These are phyloP conservation scores for Polypedilum vanderplanki DNA, from an alignment of 1,140 invertebrate genomes.

Conservation along the genomic window DNA sequence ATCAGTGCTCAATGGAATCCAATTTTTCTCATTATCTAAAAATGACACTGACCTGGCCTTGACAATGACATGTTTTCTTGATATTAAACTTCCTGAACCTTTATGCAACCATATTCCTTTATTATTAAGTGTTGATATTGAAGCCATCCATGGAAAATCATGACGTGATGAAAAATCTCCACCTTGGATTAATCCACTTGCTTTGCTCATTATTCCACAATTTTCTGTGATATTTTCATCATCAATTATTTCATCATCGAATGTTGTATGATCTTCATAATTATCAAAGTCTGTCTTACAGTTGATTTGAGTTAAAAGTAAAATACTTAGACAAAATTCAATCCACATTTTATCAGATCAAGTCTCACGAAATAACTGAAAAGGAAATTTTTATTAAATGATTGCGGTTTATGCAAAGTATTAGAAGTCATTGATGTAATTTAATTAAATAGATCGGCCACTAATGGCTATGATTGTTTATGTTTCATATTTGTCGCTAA, in stretches of 20 bases:
- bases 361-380: too few species aligned
- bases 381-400: too few species aligned
- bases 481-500: too few species aligned
- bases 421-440: too few species aligned
- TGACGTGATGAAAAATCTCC: not conserved
- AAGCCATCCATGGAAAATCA: not conserved
- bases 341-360: too few species aligned
- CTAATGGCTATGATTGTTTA: too few species aligned
- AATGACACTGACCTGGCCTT: not conserved
- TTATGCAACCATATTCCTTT: not conserved
- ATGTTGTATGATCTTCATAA: not conserved
- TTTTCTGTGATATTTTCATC: not conserved
- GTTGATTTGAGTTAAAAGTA: too few species aligned
- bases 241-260: not conserved
- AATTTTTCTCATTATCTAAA: not conserved
- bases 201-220: not conserved
- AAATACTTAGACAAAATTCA: too few species aligned
- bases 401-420: too few species aligned
- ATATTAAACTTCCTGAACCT: conserved; percentile 7
- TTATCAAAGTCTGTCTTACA: too few species aligned
- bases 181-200: not conserved
- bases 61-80: not conserved
- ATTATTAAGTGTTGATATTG: not conserved
- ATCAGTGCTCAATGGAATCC: not conserved
- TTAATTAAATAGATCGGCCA: too few species aligned